Conservation (phyloP, 2,888 invertebrate genomes). For the Hanleya hanleyi region DNA sequence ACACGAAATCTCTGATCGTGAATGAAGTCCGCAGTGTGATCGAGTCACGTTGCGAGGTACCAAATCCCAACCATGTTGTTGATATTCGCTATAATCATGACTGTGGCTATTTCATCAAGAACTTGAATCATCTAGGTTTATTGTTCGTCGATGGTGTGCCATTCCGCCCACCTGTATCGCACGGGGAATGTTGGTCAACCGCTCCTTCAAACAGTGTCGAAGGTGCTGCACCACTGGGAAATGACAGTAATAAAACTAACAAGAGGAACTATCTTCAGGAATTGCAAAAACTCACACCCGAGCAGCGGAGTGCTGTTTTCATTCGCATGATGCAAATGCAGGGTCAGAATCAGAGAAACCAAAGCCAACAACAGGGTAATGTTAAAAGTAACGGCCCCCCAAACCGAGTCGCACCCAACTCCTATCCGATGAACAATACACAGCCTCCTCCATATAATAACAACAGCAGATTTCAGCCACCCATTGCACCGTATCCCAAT, state of each 20-base stretch:
- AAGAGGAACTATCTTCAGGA: not conserved
- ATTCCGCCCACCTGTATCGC: slow-evolving; percentile 20
- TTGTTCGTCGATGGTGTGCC: slow-evolving; percentile 56
- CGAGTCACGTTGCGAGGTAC: slow-evolving; percentile 50
- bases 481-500: too few species aligned
- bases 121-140: slow-evolving; percentile 47
- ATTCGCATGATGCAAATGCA: not conserved
- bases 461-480: too few species aligned
- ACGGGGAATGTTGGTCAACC: not conserved
- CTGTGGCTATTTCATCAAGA: slow-evolving; percentile 34
- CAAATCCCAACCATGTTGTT: slow-evolving; percentile 68
- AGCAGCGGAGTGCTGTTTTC: slow-evolving; percentile 18
- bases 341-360: too few species aligned
- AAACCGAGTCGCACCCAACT: too few species aligned
- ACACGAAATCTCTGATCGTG: slow-evolving; percentile 59
- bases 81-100: slow-evolving; percentile 59
- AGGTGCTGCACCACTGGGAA: not conserved
- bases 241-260: not conserved
- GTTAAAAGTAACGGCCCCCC: too few species aligned
- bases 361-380: too few species aligned
- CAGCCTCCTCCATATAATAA: too few species aligned
- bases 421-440: too few species aligned
- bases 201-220: not conserved
- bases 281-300: slow-evolving; percentile 35
- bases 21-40: slow-evolving; percentile 59